Percentiles rank a stretch among this genome's conserved stretches.
These are phyloP conservation scores for Excalfactoria chinensis DNA, from an alignment of 2,113 vertebrate genomes.

Conservation along the genomic window DNA sequence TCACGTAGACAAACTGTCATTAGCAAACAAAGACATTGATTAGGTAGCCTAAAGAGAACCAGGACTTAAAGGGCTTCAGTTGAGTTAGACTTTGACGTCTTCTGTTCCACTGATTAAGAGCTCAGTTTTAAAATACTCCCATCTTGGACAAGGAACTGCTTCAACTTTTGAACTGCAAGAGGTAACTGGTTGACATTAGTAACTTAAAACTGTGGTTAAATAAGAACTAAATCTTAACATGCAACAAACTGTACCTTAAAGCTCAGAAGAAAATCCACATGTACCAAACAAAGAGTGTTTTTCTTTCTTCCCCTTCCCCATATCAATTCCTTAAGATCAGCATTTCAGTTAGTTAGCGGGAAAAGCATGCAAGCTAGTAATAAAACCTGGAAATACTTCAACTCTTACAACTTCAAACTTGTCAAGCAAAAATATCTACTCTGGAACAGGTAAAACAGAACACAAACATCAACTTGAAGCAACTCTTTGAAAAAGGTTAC, in stretches of 20 bases:
- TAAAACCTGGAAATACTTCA: not conserved
- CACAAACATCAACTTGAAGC: slow-evolving; percentile 25
- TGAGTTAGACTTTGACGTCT: slow-evolving; percentile 50
- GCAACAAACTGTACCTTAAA: slow-evolving; percentile 61
- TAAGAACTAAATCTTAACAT: slow-evolving; percentile 51
- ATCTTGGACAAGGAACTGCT: slow-evolving; percentile 69
- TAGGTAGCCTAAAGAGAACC: slow-evolving; percentile 62
- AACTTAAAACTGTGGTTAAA: slow-evolving; percentile 24
- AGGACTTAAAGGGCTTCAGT: slow-evolving; percentile 62
- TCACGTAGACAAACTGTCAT: slow-evolving; percentile 56
- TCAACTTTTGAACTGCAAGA: slow-evolving; percentile 54
- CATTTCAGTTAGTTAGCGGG: not conserved
- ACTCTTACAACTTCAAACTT: not conserved
- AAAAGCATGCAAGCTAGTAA: slow-evolving; percentile 16
- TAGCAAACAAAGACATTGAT: slow-evolving; percentile 72
- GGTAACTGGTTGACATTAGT: slow-evolving; percentile 36
- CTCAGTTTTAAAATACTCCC: slow-evolving; percentile 70
- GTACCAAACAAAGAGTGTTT: slow-evolving; percentile 13
- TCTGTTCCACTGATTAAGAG: slow-evolving; percentile 80
- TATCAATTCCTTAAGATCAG: not conserved
- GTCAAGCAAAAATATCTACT: not conserved
- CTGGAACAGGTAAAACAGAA: not conserved
- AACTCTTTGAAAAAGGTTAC: not conserved
- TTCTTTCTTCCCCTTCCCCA: not conserved
- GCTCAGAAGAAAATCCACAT: slow-evolving; percentile 67